Base-by-base conservation (phyloP, 2,113 vertebrate species). In the Pseudolaguvia tuberculata region DNA sequence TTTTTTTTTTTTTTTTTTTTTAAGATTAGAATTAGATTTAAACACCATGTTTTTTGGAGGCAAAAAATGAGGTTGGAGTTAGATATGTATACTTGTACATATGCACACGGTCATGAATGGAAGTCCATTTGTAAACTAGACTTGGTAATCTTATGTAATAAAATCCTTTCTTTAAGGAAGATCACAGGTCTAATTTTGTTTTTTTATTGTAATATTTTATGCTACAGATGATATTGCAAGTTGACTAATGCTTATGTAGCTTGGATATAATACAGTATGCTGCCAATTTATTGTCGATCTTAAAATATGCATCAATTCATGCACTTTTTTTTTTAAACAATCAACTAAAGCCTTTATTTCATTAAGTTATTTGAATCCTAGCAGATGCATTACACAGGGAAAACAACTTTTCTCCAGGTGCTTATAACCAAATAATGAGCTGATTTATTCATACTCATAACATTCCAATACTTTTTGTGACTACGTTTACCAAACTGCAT, bases 121-220 rank as follows among this genome's bases (percentile, higher is more conserved):
- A 89, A 89, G 81, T 87, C 84, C 86, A 89, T 90, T 90, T 90
- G 88, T 91, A 90, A 91, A 90, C 87, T 88, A 88, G 87, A 87
- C 88, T 89, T 91, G 86, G 88, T 90, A 72, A 83, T 78, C 76
- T 91, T 91, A 87, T 92, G 88, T 88, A 92, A 92, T 92, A 90
- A 91, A 92, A 88, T 79, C 90, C 89, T 89, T 92, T 90, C 85
- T 91, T 87, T 88, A 87, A 88, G 83, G 81, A 79, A n/a, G 68
- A 73, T 62, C 72, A 70, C 13, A 72, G 57, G 47, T 70, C 55
- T 70, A 9, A 51, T 21, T 47, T 70, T 76, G 52, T 53, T 53
- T 62, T 50, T 14, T 42, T 56, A 29, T 66, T 65, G 70, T 35
- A 72, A 29, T 52, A 56, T 47, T 63, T 42, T 0, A 9, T 23